Base-by-base conservation (phyloP, 2,113 vertebrate species). In the Lycocorax pyrrhopterus region DNA sequence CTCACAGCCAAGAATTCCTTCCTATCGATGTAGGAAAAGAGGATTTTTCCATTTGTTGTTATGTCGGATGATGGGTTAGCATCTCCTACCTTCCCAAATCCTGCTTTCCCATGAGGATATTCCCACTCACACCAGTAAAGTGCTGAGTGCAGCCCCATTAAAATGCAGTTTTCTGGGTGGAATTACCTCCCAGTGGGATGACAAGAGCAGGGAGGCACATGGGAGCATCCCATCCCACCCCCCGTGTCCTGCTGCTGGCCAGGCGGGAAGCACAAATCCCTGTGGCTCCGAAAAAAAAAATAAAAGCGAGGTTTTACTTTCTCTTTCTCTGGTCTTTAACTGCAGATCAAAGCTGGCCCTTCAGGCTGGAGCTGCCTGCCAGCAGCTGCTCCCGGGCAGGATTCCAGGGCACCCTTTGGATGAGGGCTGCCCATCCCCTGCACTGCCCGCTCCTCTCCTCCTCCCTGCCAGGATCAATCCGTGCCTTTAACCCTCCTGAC, bases 161-260 rank as follows among this genome's bases (percentile, higher is more conserved):
- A 64, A 76, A 0, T 3, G 10, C 37, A 47, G 4, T 46, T 17
- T 69, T 58, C 30, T 20, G 33, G 56, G 30, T 44, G 74, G 14
- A 72, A 69, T 26, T 12, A 12, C 4, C 19, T 33, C 47, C 26
- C 41, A 68, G 22, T 0, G 18, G 58, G 59, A 39, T 2, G 8
- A 41, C 1, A 33, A 62, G 14, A 82, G 37, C 62, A 75, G 39
- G 2, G n/a, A 10, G 21, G 8, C 18, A 64, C 6, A 8, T 0
- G 0, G 53, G 59, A 83, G 0, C 39, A 26, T 14, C 32, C 39
- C 63, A 67, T 35, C 66, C 80, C 56, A 62, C 41, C 53, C 22
- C 29, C 21, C 0, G 0, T 1, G 9, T 9, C 49, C 59, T 0
- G 0, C 77, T 43, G 44, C 37, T 0, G 0, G 25, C 21, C 35